phyloP scores from a whole-genome alignment of 2,888 invertebrate species.

The Lasioglossum calceatum region DNA sequence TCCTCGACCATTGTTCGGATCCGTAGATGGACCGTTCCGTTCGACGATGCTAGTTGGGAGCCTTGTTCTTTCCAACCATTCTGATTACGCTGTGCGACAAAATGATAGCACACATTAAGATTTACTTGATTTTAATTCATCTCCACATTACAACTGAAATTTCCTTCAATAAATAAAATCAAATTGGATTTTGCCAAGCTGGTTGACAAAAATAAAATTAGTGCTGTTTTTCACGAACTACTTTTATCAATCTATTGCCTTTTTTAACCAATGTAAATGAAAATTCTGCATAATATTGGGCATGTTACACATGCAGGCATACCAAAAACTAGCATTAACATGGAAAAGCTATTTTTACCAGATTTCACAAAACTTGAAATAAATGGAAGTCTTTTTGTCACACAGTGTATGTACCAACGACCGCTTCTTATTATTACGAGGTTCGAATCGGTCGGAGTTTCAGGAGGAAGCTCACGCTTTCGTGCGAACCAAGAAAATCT shows the following conservation, averaged over 20 bases:
- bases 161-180: no score
- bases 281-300: no score
- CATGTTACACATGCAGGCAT: no score
- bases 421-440: neutral
- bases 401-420: neutral
- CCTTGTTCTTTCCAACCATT: neutral
- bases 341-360: no score
- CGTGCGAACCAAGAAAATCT: conserved; percentile 27
- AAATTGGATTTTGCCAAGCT: no score
- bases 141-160: neutral
- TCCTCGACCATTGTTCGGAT: neutral
- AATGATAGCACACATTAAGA: neutral
- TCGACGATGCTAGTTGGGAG: neutral
- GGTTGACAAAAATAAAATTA: no score
- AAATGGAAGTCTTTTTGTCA: neutral
- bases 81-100: neutral
- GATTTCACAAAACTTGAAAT: no score
- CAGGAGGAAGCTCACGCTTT: neutral
- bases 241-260: no score
- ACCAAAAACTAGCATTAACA: no score
- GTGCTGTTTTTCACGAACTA: no score
- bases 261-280: no score
- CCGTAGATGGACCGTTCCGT: neutral
- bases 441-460: neutral
- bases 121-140: neutral